phyloP scores from a whole-genome alignment of 2,113 vertebrate genomes.

The Climacteris rufus region DNA sequence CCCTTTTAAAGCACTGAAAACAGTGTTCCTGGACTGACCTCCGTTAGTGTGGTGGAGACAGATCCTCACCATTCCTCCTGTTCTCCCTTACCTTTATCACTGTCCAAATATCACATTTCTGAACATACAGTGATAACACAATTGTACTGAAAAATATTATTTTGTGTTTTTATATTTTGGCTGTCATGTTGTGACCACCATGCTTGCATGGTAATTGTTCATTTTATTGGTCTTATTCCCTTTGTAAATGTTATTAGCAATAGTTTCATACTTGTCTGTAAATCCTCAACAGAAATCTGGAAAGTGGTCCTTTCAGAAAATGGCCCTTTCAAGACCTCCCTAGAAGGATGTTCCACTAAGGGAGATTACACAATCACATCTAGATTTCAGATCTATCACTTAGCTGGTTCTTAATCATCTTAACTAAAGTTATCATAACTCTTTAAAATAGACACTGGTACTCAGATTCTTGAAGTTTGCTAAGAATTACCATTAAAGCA shows the following conservation, averaged over 20 bases:
- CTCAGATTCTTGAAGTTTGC: neutral
- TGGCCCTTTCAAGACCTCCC: neutral
- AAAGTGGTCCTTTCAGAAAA: neutral
- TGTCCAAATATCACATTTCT: neutral
- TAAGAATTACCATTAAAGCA: neutral
- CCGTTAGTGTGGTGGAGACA: neutral
- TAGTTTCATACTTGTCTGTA: neutral
- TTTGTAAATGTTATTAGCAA: neutral
- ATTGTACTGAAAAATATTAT: neutral
- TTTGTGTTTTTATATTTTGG: neutral
- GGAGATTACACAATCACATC: neutral
- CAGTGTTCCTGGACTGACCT: neutral
- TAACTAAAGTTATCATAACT: neutral
- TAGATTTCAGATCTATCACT: neutral
- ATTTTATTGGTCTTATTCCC: neutral
- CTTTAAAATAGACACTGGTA: neutral
- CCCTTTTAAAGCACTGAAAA: neutral
- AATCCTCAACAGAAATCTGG: neutral
- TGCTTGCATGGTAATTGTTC: neutral
- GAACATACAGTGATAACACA: neutral
- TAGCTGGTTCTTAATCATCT: neutral
- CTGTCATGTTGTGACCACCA: neutral
- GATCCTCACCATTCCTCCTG: neutral
- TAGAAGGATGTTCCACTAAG: neutral
- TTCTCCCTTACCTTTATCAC: neutral